Percentiles rank a stretch among this genome's conserved stretches.
These are phyloP conservation scores for Thecophora atra DNA, from an alignment of 2,888 invertebrate species.

Conservation along the genomic window DNA sequence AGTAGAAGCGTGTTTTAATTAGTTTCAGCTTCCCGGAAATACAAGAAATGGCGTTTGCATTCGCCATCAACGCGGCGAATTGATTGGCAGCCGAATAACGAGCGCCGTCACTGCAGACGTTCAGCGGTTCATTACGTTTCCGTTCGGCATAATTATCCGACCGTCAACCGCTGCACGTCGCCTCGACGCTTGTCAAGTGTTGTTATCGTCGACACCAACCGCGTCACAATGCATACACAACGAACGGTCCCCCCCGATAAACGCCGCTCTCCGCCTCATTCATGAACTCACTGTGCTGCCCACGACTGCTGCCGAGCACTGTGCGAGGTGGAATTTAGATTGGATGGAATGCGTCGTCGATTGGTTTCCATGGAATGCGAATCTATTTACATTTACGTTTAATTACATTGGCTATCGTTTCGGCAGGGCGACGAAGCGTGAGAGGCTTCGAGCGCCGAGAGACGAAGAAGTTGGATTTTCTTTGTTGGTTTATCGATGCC, in stretches of 20 bases:
- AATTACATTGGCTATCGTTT: slow-evolving; percentile 22
- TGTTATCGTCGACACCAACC: slow-evolving; percentile 35
- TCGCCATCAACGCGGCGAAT: background rate
- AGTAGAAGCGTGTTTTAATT: slow-evolving; percentile 19
- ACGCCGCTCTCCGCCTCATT: too few relatives aligned
- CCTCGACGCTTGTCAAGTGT: slow-evolving; percentile 29
- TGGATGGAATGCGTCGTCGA: background rate
- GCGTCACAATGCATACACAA: background rate
- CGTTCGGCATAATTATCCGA: slow-evolving; percentile 15
- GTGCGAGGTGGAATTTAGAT: background rate
- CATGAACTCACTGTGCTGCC: too few relatives aligned
- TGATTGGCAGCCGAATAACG: slow-evolving; percentile 16
- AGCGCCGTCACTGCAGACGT: slow-evolving; percentile 1
- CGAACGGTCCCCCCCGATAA: background rate
- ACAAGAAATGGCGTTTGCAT: slow-evolving; percentile 12
- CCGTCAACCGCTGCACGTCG: slow-evolving; percentile 25
- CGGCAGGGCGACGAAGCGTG: background rate
- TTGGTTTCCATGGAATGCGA: slow-evolving; percentile 2
- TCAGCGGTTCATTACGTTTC: background rate
- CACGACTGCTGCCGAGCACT: too few relatives aligned
- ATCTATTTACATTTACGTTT: slow-evolving; percentile 11
- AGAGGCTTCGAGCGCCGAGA: too few relatives aligned
- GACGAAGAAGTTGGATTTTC: background rate
- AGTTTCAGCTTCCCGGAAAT: background rate
- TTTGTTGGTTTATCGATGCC: background rate